Base-by-base conservation (phyloP, 1,140 invertebrate species). In the Cydia splendana region DNA sequence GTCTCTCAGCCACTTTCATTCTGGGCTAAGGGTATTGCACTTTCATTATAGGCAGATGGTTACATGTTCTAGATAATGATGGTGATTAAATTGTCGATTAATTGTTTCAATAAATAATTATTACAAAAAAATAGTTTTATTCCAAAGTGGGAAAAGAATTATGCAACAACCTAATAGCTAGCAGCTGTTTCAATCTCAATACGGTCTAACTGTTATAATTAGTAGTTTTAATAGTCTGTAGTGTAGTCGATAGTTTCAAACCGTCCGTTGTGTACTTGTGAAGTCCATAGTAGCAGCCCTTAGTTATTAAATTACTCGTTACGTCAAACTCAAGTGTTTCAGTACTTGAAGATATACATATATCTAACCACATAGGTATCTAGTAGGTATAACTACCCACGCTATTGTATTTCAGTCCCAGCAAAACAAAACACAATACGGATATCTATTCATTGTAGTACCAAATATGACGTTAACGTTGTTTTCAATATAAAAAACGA, bases 401-500 rank as follows among this genome's bases (percentile, higher is more conserved):
- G 45, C 45, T 48, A 48, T 48, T 48, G 45, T 48, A 15, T 15
- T 48, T 48, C 45, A 15, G 45, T 13, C 6, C 57, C n/a, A 62
- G 18, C 57, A 5, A 62, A 62, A 24, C 20, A 24, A 24, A 62
- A 62, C 7, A 62, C 6, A 62, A 62, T 62, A 62, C 18, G 7
- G 53, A 18, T 18, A 57, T 57, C n/a, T 57, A 57, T 57, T 57
- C 53, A 57, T 10, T 24, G 20, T 24, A 62, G 20, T 24, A 20
- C 10, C 57, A 24, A 53, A 53, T 62, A 62, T 62, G 18, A 10
- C 76, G 75, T 79, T 77, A 67, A 73, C 34, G 24, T 71, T 62
- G 18, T 77, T 71, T 77, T 74, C 69, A 77, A 73, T 77, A 67
- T 77, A 28, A 75, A 75, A 77, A 85, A 85, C 79, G 81, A 80